phyloP scores from a whole-genome alignment of 2,797 vertebrate species.

The Tokudaia tokunoshimensis region DNA sequence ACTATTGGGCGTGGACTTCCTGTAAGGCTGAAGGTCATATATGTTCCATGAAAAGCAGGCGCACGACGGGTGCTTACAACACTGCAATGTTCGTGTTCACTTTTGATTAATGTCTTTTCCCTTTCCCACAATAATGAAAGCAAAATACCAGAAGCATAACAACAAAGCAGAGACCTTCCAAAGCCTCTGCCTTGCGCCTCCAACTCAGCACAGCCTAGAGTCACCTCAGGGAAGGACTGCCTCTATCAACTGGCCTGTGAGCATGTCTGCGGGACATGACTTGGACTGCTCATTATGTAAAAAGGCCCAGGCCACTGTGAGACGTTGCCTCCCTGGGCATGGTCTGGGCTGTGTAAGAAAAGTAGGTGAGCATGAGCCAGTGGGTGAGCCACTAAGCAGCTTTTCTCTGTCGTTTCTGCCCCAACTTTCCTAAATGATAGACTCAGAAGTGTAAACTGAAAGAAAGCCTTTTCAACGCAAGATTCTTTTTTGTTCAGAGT shows the following conservation, averaged over 20 bases:
- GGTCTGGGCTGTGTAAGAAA: too few species aligned
- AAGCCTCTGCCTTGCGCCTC: not conserved
- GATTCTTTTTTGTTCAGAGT: not conserved
- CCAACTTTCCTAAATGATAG: not conserved
- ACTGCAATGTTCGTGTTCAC: not conserved
- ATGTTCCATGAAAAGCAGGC: not conserved
- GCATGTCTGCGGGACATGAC: not conserved
- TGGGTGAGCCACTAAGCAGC: not conserved
- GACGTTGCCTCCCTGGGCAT: too few species aligned
- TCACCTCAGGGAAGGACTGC: not conserved
- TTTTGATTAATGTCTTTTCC: not conserved
- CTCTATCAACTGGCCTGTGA: not conserved
- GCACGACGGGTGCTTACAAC: not conserved
- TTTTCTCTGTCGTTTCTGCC: not conserved
- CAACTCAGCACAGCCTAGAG: not conserved
- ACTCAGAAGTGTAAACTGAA: not conserved
- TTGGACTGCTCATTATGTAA: too few species aligned
- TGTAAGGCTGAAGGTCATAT: not conserved
- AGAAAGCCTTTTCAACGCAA: not conserved
- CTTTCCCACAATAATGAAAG: not conserved
- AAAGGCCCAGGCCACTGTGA: not conserved
- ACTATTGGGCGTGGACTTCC: not conserved
- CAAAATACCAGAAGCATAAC: not conserved
- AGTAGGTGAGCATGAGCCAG: too few species aligned
- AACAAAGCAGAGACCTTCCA: not conserved